These are phyloP conservation scores for Gavialis gangeticus DNA, from an alignment of 2,113 vertebrate genomes.

Conservation along the genomic window DNA sequence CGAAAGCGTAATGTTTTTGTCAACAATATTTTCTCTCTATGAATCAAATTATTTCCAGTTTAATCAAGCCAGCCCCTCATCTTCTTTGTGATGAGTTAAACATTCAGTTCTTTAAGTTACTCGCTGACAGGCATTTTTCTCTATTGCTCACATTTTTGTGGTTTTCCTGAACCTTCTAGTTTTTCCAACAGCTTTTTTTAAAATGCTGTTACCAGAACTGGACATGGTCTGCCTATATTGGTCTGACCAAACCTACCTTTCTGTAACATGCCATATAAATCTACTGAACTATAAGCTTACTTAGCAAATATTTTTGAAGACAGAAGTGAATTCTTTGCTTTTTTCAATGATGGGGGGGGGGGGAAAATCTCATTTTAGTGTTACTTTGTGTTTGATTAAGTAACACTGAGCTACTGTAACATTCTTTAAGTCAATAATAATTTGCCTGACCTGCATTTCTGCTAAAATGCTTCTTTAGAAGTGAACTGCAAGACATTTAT, in stretches of 20 bases:
- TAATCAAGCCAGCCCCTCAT: neutral
- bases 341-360: neutral
- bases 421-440: neutral
- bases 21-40: too few relatives aligned
- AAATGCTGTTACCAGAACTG: neutral
- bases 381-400: neutral
- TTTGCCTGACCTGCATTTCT: neutral
- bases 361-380: neutral
- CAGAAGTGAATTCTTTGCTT: neutral
- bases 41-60: neutral
- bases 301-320: neutral
- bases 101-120: neutral
- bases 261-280: neutral
- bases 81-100: neutral
- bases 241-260: neutral
- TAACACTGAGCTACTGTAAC: too few relatives aligned
- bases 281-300: neutral
- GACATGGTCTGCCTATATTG: too few relatives aligned
- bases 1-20: too few relatives aligned
- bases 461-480: too few relatives aligned
- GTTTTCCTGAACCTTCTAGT: neutral
- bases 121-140: neutral
- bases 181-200: neutral
- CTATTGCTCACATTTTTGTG: too few relatives aligned
- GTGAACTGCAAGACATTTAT: too few relatives aligned